Evolutionary conservation across 2,888 invertebrate genomes (phyloP).

Genomic region (Synanthedon vespiformis): DNA sequence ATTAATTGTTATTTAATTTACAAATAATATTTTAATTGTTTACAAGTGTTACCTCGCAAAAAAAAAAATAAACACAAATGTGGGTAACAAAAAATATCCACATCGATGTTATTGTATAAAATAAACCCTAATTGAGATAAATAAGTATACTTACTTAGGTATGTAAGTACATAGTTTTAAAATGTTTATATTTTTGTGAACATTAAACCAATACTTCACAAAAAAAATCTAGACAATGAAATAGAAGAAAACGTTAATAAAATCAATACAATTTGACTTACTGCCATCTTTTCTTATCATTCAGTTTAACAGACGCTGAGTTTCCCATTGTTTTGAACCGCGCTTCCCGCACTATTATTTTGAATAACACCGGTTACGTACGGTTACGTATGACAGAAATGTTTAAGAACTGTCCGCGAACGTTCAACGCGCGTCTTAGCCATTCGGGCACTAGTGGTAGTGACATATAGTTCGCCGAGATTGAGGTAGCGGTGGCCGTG

Average conservation of each 20-base stretch:
- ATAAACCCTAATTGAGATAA: no score
- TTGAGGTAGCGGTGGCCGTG: slow-evolving; percentile 34
- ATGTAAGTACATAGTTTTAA: no score
- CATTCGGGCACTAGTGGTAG: slow-evolving; percentile 23
- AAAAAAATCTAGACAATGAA: no score
- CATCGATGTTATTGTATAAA: no score
- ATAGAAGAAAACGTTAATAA: background rate
- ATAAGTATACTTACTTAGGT: no score
- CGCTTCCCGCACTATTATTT: slow-evolving; percentile 2
- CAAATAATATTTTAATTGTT: no score
- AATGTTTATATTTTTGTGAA: no score
- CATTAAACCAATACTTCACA: no score
- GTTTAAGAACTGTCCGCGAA: background rate
- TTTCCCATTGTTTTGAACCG: slow-evolving; percentile 39
- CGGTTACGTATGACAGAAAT: background rate
- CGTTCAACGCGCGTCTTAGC: slow-evolving; percentile 24
- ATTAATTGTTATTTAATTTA: no score
- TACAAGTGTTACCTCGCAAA: no score
- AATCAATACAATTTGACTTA: slow-evolving; percentile 25
- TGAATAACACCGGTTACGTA: slow-evolving; percentile 6
- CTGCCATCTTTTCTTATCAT: slow-evolving; percentile 59
- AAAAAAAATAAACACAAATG: no score
- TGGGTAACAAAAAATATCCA: no score
- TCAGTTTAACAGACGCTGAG: slow-evolving; percentile 53
- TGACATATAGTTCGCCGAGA: slow-evolving; percentile 10